Evolutionary conservation across 2,888 invertebrate genomes (phyloP).

Genomic region (Idaea dimidiata): DNA sequence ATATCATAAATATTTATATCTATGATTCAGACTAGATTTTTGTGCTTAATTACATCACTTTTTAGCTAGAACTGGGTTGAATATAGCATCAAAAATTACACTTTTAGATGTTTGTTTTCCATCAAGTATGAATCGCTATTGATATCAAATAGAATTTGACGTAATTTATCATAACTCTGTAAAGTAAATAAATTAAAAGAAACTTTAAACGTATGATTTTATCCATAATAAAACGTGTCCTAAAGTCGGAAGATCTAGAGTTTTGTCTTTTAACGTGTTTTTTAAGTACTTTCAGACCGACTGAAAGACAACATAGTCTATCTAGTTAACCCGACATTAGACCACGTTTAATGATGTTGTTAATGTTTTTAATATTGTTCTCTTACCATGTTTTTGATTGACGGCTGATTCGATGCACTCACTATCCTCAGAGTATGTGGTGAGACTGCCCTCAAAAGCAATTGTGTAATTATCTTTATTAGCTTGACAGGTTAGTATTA

Average conservation of each 20-base stretch:
- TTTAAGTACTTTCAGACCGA: no score
- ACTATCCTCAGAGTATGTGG: conserved; percentile 92
- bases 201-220: no score
- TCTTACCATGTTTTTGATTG: conserved; percentile 76
- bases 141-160: background rate
- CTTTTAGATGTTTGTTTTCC: background rate
- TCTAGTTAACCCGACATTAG: background rate
- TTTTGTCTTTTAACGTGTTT: conserved; percentile 4
- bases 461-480: conserved; percentile 97
- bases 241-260: background rate
- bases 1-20: conserved; percentile 47
- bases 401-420: conserved; percentile 82
- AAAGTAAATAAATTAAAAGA: background rate
- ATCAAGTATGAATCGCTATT: background rate
- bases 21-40: conserved; percentile 46
- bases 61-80: conserved; percentile 21
- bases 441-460: conserved; percentile 94
- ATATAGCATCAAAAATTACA: conserved; percentile 8
- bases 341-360: conserved; percentile 1
- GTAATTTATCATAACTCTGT: background rate
- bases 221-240: no score
- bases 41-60: conserved; percentile 51
- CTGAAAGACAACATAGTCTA: no score
- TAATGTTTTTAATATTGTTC: conserved; percentile 2
- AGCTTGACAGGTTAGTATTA: conserved; percentile 94